These are phyloP conservation scores for Antedon mediterranea DNA, from an alignment of 53 echinoderm and acorn worm genomes.

Conservation along the genomic window DNA sequence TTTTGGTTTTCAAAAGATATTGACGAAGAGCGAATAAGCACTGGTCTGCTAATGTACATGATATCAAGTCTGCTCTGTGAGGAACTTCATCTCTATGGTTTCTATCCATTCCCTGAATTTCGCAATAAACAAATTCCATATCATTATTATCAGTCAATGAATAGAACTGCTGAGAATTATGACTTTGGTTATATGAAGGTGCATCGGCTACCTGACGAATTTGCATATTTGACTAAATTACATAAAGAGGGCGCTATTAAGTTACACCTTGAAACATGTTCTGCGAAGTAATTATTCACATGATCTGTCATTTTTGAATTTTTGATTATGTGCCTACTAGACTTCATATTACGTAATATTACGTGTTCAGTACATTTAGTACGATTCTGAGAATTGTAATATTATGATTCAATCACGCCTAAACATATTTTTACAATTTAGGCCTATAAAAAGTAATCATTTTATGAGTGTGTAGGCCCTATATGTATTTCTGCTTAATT, in stretches of 20 bases:
- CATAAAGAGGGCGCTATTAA: slow-evolving; percentile 61
- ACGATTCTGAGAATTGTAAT: no score
- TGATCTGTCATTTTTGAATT: no score
- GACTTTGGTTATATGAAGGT: slow-evolving; percentile 52
- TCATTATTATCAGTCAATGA: slow-evolving; percentile 65
- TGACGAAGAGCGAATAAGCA: slow-evolving; percentile 83
- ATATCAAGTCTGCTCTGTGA: slow-evolving; percentile 75
- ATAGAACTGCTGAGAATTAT: slow-evolving; percentile 37
- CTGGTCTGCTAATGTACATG: slow-evolving; percentile 92
- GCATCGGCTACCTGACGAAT: slow-evolving; percentile 79
- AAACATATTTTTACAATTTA: no score
- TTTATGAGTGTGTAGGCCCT: no score
- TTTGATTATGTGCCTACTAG: no score
- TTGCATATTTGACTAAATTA: slow-evolving; percentile 76
- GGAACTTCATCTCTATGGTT: slow-evolving; percentile 80
- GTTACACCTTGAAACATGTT: slow-evolving; percentile 64
- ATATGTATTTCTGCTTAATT: no score
- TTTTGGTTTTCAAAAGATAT: slow-evolving; percentile 81
- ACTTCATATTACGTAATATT: no score
- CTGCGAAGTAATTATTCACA: neutral
- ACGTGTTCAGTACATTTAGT: no score
- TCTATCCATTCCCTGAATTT: slow-evolving; percentile 83
- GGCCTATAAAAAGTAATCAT: no score
- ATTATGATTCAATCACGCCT: no score
- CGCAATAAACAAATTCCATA: slow-evolving; percentile 57